Conservation (phyloP, 2,797 vertebrate genomes). For the Sandelia bainsii region DNA sequence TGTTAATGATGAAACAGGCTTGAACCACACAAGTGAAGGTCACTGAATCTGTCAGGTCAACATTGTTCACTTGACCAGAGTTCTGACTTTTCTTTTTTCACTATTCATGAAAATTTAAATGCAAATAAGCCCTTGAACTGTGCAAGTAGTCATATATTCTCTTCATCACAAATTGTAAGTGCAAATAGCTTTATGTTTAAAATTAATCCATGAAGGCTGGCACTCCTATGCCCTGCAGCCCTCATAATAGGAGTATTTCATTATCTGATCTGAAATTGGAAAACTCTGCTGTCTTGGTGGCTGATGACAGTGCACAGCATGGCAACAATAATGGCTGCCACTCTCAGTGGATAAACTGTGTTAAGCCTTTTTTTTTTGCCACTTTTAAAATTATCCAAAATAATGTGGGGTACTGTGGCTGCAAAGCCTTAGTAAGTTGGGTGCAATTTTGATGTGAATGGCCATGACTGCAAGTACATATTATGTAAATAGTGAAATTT, state of each 20-base stretch:
- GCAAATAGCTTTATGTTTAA: slow-evolving; percentile 38
- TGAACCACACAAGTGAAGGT: slow-evolving; percentile 11
- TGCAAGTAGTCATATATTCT: background rate
- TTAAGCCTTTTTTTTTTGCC: slow-evolving; percentile 13
- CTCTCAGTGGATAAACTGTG: slow-evolving; percentile 21
- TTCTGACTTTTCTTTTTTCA: background rate
- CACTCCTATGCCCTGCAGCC: slow-evolving; percentile 4
- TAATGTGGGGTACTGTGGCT: slow-evolving; percentile 26
- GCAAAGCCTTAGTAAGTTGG: slow-evolving; percentile 19
- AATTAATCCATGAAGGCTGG: slow-evolving; percentile 23
- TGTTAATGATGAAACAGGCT: too few relatives aligned
- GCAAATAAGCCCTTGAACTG: slow-evolving; percentile 33
- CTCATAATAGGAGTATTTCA: slow-evolving; percentile 1
- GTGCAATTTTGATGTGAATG: slow-evolving; percentile 39
- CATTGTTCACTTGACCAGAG: background rate
- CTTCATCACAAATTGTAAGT: slow-evolving; percentile 30
- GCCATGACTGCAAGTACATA: slow-evolving; percentile 36
- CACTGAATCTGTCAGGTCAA: background rate
- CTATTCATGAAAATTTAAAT: slow-evolving; percentile 8
- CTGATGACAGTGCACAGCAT: slow-evolving; percentile 12
- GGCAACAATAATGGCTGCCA: slow-evolving; percentile 40
- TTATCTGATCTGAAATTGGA: slow-evolving; percentile 52
- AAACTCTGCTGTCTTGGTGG: slow-evolving; percentile 19
- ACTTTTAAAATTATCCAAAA: slow-evolving; percentile 33
- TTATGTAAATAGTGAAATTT: slow-evolving; percentile 46